phyloP scores from a whole-genome alignment of 2,888 invertebrate species.

The Frankliniella intonsa region DNA sequence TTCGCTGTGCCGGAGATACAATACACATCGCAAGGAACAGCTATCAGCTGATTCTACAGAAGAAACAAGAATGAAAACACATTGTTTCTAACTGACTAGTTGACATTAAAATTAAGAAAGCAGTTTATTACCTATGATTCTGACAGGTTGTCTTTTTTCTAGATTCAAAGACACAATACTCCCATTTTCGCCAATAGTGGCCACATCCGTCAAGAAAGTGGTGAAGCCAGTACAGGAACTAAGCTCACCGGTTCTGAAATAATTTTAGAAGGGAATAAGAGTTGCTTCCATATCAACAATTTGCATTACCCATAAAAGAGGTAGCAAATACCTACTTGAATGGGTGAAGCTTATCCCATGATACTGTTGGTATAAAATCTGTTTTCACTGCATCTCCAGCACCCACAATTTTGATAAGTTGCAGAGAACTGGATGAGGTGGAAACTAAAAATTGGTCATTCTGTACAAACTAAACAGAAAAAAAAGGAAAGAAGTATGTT shows the following conservation, averaged over 20 bases:
- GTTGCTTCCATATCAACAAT: background rate
- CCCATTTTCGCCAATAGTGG: slow-evolving; percentile 83
- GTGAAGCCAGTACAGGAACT: slow-evolving; percentile 75
- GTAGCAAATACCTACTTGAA: slow-evolving; percentile 48
- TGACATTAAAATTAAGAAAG: slow-evolving; percentile 25
- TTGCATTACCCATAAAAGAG: background rate
- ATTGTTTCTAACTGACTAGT: slow-evolving; percentile 28
- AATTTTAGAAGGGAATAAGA: background rate
- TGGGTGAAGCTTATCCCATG: slow-evolving; percentile 65
- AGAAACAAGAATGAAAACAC: slow-evolving; percentile 11
- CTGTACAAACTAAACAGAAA: slow-evolving; percentile 57
- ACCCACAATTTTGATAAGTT: slow-evolving; percentile 59
- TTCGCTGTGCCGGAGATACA: slow-evolving; percentile 69
- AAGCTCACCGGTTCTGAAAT: slow-evolving; percentile 44
- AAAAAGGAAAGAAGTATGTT: slow-evolving; percentile 5
- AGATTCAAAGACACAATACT: slow-evolving; percentile 55
- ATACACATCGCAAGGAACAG: slow-evolving; percentile 70
- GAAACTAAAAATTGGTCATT: slow-evolving; percentile 59
- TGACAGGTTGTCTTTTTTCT: slow-evolving; percentile 49
- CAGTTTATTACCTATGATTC: slow-evolving; percentile 50
- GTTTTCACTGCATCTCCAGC: slow-evolving; percentile 51
- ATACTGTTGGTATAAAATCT: slow-evolving; percentile 55
- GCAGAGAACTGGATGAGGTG: slow-evolving; percentile 61
- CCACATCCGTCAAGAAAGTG: slow-evolving; percentile 70
- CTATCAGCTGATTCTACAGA: slow-evolving; percentile 68